phyloP scores from a whole-genome alignment of 2,797 vertebrate genomes.

The Intellagama lesueurii region DNA sequence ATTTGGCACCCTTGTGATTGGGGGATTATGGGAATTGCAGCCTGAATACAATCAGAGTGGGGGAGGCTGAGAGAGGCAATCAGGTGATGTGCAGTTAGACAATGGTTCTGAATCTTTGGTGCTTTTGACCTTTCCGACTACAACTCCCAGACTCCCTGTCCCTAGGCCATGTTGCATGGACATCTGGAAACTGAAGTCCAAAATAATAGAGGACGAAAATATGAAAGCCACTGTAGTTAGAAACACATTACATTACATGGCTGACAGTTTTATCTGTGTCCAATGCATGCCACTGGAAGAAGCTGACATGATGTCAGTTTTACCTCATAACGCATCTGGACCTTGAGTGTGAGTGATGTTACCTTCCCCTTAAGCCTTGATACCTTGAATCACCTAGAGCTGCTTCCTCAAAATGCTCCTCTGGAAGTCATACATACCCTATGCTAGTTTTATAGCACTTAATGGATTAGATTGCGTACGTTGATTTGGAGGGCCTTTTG shows the following conservation, averaged over 20 bases:
- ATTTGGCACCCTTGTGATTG: neutral
- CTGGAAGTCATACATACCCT: neutral
- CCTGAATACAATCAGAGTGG: neutral
- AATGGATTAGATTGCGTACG: neutral
- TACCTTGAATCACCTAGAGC: neutral
- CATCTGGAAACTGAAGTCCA: no score
- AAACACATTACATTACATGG: neutral
- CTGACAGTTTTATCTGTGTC: neutral
- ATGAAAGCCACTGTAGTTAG: no score
- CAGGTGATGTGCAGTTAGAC: neutral
- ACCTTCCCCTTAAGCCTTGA: neutral
- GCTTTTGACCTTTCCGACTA: no score
- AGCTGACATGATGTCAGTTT: neutral
- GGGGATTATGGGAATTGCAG: neutral
- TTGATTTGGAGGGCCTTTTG: neutral
- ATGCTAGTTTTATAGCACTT: neutral
- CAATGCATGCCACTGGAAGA: neutral
- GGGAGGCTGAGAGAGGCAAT: neutral
- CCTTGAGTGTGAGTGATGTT: neutral
- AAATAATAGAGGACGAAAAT: no score
- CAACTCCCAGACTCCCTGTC: no score
- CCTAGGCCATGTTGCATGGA: no score
- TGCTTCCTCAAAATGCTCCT: neutral
- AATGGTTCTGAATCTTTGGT: no score
- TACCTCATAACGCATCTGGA: neutral